Conservation (phyloP, 2,797 vertebrate species). For the Anguilla pacifica region DNA sequence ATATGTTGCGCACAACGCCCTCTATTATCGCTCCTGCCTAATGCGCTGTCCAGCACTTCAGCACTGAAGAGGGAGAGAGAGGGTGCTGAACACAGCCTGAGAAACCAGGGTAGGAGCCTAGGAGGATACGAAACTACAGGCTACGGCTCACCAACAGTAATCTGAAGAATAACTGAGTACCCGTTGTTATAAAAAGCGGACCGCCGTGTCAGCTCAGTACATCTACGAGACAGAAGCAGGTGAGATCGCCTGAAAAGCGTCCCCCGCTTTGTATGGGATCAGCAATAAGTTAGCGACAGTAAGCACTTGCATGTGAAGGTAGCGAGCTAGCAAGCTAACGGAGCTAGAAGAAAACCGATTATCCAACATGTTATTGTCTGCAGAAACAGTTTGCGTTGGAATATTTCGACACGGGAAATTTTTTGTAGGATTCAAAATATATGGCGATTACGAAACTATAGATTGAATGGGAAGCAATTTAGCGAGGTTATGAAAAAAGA, state of each 20-base stretch:
- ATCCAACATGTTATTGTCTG: constrained; percentile 23
- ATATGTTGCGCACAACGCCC: constrained; percentile 17
- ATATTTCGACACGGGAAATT: not conserved
- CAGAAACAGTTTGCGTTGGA: not conserved
- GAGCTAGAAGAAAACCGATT: constrained; percentile 23
- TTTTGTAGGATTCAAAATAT: not conserved
- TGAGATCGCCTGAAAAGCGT: constrained; percentile 22
- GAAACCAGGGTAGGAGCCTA: constrained; percentile 12
- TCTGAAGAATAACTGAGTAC: not conserved
- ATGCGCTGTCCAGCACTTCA: constrained; percentile 82
- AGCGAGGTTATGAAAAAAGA: not conserved
- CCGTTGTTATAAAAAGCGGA: constrained; percentile 12
- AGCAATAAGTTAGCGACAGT: constrained; percentile 20
- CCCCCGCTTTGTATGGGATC: not conserved
- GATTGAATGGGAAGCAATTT: not conserved
- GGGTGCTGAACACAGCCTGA: constrained; percentile 22
- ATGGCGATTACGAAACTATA: not conserved
- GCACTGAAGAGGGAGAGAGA: constrained; percentile 55
- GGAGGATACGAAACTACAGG: not conserved
- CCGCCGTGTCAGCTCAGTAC: constrained; percentile 15
- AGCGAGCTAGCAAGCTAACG: constrained; percentile 11
- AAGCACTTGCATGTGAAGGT: constrained; percentile 21
- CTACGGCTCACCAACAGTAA: constrained; percentile 22
- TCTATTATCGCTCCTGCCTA: constrained; percentile 50
- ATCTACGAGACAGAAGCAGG: constrained; percentile 23